Evolutionary conservation across 2,797 vertebrate species (phyloP).

Genomic region (Salarias fasciatus): DNA sequence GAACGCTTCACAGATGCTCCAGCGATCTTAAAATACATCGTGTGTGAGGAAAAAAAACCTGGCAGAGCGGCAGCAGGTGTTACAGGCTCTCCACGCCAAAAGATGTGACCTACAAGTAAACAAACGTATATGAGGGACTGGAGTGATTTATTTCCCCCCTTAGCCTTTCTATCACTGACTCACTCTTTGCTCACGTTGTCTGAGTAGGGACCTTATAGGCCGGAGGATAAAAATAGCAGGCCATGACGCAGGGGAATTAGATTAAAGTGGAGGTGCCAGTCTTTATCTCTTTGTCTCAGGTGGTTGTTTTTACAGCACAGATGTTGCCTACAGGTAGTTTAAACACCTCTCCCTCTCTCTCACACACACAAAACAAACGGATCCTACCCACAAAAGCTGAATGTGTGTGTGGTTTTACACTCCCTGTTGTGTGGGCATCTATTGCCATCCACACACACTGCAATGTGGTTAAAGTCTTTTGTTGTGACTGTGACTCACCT

Average conservation of each 20-base stretch:
- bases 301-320: constrained; percentile 38
- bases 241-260: constrained; percentile 75
- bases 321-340: constrained; percentile 58
- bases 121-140: not conserved
- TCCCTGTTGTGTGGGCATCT: not conserved
- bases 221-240: constrained; percentile 70
- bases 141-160: constrained; percentile 30
- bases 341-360: too few species aligned
- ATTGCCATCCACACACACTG: not conserved
- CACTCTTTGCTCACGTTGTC: constrained; percentile 43
- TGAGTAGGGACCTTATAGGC: constrained; percentile 57
- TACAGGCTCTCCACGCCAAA: not conserved
- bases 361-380: constrained; percentile 5
- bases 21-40: too few species aligned
- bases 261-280: constrained; percentile 74
- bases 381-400: constrained; percentile 6
- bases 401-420: constrained; percentile 5
- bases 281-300: constrained; percentile 48
- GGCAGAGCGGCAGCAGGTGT: too few species aligned
- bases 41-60: too few species aligned
- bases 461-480: constrained; percentile 5
- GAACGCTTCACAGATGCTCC: too few species aligned
- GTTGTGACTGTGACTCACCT: constrained; percentile 25
- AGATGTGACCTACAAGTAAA: constrained; percentile 15
- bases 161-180: constrained; percentile 53